Evolutionary conservation across 2,888 invertebrate species (phyloP).

Genomic region (Protula sp.): DNA sequence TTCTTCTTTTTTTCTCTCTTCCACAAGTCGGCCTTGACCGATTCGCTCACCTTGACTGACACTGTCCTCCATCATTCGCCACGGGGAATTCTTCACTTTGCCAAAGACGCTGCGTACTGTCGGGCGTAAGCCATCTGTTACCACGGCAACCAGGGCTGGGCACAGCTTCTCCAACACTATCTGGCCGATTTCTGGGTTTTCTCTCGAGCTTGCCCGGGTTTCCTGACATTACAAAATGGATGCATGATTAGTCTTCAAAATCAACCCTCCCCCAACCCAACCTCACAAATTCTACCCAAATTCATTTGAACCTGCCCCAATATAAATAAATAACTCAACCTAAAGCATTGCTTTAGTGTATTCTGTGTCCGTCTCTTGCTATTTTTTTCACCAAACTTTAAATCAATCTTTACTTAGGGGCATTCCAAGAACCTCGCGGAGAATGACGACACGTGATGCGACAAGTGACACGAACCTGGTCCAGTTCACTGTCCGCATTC

Average conservation of each 20-base stretch:
- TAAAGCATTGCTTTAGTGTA: too few species aligned
- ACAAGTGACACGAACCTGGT: too few species aligned
- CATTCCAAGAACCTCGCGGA: too few species aligned
- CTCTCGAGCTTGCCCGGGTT: conserved; percentile 40
- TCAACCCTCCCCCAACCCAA: neutral
- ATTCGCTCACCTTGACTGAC: conserved; percentile 73
- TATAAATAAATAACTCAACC: too few species aligned
- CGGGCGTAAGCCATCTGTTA: conserved; percentile 78
- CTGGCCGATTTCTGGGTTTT: conserved; percentile 55
- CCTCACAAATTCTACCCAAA: neutral
- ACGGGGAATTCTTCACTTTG: conserved; percentile 77
- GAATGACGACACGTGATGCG: too few species aligned
- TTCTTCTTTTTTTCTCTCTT: too few species aligned
- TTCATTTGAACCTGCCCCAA: neutral
- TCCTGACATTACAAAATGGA: conserved; percentile 29
- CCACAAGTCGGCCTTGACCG: too few species aligned
- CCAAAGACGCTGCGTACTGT: conserved; percentile 79
- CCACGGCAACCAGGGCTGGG: conserved; percentile 75
- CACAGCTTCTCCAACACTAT: conserved; percentile 68
- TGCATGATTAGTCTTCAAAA: neutral
- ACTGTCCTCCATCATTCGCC: conserved; percentile 84
- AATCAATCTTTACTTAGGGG: too few species aligned
- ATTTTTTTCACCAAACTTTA: too few species aligned
- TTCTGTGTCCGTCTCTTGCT: too few species aligned
- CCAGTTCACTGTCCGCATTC: too few species aligned